Conservation (phyloP, 35 echinoderm and acorn worm genomes). For the Antedon bifida region DNA sequence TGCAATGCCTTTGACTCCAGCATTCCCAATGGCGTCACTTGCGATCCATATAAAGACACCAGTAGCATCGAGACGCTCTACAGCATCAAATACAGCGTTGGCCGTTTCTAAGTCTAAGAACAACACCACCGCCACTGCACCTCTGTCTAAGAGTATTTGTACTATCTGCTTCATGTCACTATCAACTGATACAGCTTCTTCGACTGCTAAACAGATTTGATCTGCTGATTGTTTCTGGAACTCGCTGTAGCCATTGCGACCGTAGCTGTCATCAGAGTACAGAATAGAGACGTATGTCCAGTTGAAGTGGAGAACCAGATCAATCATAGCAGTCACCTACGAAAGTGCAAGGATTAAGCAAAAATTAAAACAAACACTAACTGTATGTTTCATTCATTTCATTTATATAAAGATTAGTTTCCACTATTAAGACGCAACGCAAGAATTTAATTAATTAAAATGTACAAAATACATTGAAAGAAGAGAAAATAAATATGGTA, state of each 20-base stretch:
- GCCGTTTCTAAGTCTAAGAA: not conserved
- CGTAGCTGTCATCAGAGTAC: constrained; percentile 79
- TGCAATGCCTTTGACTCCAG: not conserved
- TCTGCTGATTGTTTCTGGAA: not conserved
- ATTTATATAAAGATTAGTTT: too few species aligned
- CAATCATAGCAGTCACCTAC: constrained; percentile 37
- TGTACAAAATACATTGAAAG: too few species aligned
- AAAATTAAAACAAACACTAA: too few species aligned
- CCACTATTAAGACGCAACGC: too few species aligned
- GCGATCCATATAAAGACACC: constrained; percentile 1
- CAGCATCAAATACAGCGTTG: constrained; percentile 3
- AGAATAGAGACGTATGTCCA: constrained; percentile 93
- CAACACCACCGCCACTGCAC: not conserved
- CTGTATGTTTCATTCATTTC: too few species aligned
- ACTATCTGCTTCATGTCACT: not conserved
- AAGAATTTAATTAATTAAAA: too few species aligned
- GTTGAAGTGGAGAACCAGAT: constrained; percentile 45
- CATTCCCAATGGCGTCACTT: not conserved
- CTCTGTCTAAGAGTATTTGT: not conserved
- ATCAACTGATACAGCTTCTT: not conserved
- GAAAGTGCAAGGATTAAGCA: not conserved
- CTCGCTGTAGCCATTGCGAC: constrained; percentile 8
- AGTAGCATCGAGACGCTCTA: not conserved
- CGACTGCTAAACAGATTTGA: not conserved
- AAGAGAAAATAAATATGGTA: too few species aligned